Conservation (phyloP, 2,888 invertebrate genomes). For the Azorinus chamasolen region DNA sequence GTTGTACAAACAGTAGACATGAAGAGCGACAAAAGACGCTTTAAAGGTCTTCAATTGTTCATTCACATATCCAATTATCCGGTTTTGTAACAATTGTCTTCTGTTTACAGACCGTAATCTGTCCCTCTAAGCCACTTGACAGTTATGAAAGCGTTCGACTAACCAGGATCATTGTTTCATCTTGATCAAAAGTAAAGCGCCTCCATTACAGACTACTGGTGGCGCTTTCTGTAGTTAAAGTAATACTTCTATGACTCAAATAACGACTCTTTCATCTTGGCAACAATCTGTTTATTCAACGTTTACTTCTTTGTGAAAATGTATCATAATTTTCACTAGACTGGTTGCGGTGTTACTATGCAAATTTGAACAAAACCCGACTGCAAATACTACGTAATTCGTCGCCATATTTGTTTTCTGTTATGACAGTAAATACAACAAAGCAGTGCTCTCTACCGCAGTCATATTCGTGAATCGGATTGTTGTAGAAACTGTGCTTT, state of each 20-base stretch:
- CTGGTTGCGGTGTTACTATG: background rate
- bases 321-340: background rate
- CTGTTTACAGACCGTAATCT: background rate
- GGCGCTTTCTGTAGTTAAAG: too few relatives aligned
- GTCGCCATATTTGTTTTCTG: conserved; percentile 49
- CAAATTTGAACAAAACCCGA: conserved; percentile 29
- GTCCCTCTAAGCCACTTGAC: background rate
- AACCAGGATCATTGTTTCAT: background rate
- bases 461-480: conserved; percentile 19
- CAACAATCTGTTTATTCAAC: background rate
- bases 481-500: background rate
- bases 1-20: conserved; percentile 1
- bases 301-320: background rate
- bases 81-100: background rate
- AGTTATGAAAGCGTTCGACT: background rate
- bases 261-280: background rate
- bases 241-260: background rate
- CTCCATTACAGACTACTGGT: too few relatives aligned
- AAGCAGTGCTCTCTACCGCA: conserved; percentile 19
- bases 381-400: conserved; percentile 32
- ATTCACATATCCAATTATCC: conserved; percentile 3
- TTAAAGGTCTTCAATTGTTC: background rate
- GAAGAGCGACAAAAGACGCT: background rate
- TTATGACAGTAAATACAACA: conserved; percentile 46
- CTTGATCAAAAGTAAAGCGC: too few relatives aligned